phyloP scores from a whole-genome alignment of 2,888 invertebrate genomes.

The Serrognathus titanus region DNA sequence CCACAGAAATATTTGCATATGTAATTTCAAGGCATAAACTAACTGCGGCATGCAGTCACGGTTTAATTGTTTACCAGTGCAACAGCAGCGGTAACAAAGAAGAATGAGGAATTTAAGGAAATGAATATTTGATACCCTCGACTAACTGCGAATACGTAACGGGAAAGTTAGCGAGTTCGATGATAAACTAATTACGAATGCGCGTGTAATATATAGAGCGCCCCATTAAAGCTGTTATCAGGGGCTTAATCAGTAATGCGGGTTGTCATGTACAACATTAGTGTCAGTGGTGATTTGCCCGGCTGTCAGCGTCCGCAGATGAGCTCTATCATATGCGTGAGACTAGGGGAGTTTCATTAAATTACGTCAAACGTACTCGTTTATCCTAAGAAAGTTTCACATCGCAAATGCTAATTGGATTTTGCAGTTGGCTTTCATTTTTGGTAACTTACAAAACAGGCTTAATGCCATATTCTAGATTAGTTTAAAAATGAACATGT shows the following conservation, averaged over 20 bases:
- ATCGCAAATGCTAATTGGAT: too few relatives aligned
- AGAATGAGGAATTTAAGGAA: slow-evolving; percentile 1
- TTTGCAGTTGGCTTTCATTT: too few relatives aligned
- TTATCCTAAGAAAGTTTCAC: too few relatives aligned
- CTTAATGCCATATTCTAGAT: too few relatives aligned
- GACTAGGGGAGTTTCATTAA: slow-evolving; percentile 27
- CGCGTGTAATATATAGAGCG: slow-evolving; percentile 44
- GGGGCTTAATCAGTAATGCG: slow-evolving; percentile 47
- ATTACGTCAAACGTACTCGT: slow-evolving; percentile 20
- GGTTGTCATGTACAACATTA: slow-evolving; percentile 49
- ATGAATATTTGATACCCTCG: not conserved
- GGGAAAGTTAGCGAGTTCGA: slow-evolving; percentile 44
- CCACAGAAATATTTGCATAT: too few relatives aligned
- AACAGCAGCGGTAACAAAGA: not conserved
- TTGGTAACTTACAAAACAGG: too few relatives aligned
- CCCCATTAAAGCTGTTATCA: slow-evolving; percentile 49
- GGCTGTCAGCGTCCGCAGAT: slow-evolving; percentile 35
- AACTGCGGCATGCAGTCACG: too few relatives aligned
- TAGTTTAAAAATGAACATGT: too few relatives aligned
- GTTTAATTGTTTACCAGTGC: too few relatives aligned
- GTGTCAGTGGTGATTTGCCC: slow-evolving; percentile 45
- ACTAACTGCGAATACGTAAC: slow-evolving; percentile 34
- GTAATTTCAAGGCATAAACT: too few relatives aligned
- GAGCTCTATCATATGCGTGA: slow-evolving; percentile 25
- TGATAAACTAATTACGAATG: slow-evolving; percentile 45